Base-by-base conservation (phyloP, 2,113 vertebrate genomes). In the Lycaon pictus region DNA sequence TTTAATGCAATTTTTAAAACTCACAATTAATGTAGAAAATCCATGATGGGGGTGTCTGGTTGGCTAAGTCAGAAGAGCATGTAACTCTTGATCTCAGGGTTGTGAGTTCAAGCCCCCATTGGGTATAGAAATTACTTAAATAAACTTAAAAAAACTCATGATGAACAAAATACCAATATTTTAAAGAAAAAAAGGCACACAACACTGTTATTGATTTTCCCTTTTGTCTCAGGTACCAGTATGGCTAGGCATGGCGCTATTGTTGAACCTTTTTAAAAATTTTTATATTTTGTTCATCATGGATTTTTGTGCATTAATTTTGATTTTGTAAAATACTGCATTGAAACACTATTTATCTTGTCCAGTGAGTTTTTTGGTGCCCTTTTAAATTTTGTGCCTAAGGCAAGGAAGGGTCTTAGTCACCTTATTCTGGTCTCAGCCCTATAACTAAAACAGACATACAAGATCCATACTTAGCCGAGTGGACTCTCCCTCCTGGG, bases 21-120 rank as follows among this genome's bases (percentile, higher is more conserved):
- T 79, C 22, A 62, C 11, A 94, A 69, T 90, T 90, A 84, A 62
- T 93, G 32, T 19, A 90, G 67, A 95, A 92, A 80, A 81, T 65
- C 65, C 23, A 22, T 51, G 56, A 74, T 81, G 25, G 74, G 1
- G 25, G 74, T 76, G 13, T 25, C 37, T 51, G 74, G 7, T 25
- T 76, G 25, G 25, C 74, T 76, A 25, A 51, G 43, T 76, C 48
- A 27, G 43, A 51, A 76, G 43, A 51, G 43, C 25, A 29, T 76
- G 43, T 12, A 9, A 27, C 43, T 76, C 43, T 51, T 51, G 25
- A 27, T 51, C 74, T 76, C 74, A 76, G 25, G 43, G 25, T 16
- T 27, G 25, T 76, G 13, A 29, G 43, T 51, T 76, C 25, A 48
- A 51, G 43, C 74, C 74, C 43, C 7, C 43, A 76, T 10, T 51